Conservation (phyloP, 2,797 vertebrate species). For the Rhyacichthys aspro region DNA sequence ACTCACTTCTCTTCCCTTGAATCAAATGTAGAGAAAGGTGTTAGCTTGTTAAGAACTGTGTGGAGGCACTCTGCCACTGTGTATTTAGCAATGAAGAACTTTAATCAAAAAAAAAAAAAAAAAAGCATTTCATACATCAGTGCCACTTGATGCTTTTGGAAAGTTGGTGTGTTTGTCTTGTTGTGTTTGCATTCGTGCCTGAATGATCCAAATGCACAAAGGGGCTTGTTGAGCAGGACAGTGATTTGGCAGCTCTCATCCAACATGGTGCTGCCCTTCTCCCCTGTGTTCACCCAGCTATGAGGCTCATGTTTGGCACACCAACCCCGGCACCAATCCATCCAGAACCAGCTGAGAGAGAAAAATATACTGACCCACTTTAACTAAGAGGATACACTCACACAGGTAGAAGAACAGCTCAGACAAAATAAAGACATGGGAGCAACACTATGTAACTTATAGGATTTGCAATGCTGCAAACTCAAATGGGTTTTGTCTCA, state of each 20-base stretch:
- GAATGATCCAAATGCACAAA: constrained; percentile 48
- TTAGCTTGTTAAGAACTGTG: constrained; percentile 37
- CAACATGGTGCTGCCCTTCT: constrained; percentile 35
- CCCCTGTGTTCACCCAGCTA: constrained; percentile 62
- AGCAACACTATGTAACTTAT: no score
- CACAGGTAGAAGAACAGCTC: constrained; percentile 40
- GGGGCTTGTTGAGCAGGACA: constrained; percentile 47
- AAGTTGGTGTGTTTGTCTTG: constrained; percentile 48
- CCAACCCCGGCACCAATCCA: constrained; percentile 38
- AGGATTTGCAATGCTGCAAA: background rate
- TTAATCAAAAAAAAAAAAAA: constrained; percentile 20
- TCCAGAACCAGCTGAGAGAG: constrained; percentile 36
- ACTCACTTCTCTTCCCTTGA: constrained; percentile 58
- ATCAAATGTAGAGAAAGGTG: constrained; percentile 58
- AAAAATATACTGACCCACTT: constrained; percentile 50
- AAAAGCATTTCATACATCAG: constrained; percentile 4
- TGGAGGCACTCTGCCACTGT: background rate
- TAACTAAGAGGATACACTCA: constrained; percentile 5
- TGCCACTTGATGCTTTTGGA: constrained; percentile 24
- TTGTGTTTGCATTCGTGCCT: constrained; percentile 42
- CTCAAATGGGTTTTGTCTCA: background rate
- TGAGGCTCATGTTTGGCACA: constrained; percentile 63
- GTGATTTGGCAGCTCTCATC: constrained; percentile 54
- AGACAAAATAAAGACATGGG: no score
- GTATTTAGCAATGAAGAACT: constrained; percentile 37